phyloP scores from a whole-genome alignment of 2,797 vertebrate species.

The Eospalax fontanierii region DNA sequence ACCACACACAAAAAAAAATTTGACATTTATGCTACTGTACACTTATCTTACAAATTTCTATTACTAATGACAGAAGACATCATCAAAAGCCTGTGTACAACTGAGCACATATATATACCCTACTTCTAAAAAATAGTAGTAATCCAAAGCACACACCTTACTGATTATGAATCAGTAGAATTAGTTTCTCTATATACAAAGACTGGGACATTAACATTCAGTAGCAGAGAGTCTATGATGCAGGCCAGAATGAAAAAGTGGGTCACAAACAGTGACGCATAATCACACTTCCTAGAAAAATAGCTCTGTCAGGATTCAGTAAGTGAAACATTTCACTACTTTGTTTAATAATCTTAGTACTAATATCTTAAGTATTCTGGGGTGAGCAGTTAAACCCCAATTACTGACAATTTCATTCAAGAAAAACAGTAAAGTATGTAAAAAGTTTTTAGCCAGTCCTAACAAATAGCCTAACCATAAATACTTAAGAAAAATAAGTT shows the following conservation, averaged over 20 bases:
- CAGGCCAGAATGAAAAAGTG: slow-evolving; percentile 66
- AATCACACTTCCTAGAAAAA: slow-evolving; percentile 66
- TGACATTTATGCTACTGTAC: slow-evolving; percentile 4
- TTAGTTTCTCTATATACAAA: slow-evolving; percentile 60
- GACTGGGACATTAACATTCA: slow-evolving; percentile 70
- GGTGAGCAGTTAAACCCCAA: slow-evolving; percentile 44
- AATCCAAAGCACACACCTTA: slow-evolving; percentile 10
- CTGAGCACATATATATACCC: neutral
- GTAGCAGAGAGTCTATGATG: slow-evolving; percentile 45
- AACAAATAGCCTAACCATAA: slow-evolving; percentile 34
- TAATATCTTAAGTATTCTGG: slow-evolving; percentile 49
- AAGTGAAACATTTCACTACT: slow-evolving; percentile 45
- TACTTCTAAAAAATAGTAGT: slow-evolving; percentile 59
- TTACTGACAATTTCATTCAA: slow-evolving; percentile 43
- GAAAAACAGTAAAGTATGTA: slow-evolving; percentile 42
- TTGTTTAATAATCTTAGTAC: slow-evolving; percentile 28
- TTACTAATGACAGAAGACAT: slow-evolving; percentile 9
- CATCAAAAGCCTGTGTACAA: slow-evolving; percentile 28
- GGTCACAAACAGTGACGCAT: slow-evolving; percentile 43
- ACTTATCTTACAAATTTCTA: slow-evolving; percentile 41
- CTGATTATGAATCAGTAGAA: slow-evolving; percentile 12
- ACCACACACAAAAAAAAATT: neutral
- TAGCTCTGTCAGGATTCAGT: slow-evolving; percentile 33
- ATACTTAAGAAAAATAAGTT: slow-evolving; percentile 38
- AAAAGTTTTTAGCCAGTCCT: slow-evolving; percentile 17